These are phyloP conservation scores for Asobara japonica DNA, from an alignment of 1,140 invertebrate genomes.

Conservation along the genomic window DNA sequence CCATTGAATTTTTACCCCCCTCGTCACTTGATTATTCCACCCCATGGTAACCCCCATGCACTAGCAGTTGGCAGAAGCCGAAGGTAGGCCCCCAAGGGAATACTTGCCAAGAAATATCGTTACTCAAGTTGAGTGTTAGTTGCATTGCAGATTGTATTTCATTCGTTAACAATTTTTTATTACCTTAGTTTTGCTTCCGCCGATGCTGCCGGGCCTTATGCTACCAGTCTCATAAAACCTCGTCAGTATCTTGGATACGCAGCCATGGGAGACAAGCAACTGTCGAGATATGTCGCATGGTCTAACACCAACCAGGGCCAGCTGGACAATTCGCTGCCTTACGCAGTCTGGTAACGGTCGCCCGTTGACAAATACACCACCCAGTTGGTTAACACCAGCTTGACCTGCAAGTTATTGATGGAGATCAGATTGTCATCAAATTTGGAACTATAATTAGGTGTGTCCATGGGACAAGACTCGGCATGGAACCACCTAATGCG, in stretches of 20 bases:
- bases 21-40: background rate
- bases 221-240: conserved; percentile 96
- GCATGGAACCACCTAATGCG: too few species aligned
- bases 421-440: background rate
- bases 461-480: too few species aligned
- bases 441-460: too few species aligned
- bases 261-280: conserved; percentile 94
- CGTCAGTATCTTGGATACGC: conserved; percentile 97
- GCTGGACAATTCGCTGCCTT: conserved; percentile 91
- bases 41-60: conserved; percentile 2
- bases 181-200: conserved; percentile 92
- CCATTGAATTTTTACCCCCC: conserved; percentile 14
- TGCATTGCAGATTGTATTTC: background rate
- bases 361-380: conserved; percentile 96
- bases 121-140: background rate
- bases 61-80: conserved; percentile 5
- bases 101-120: conserved; percentile 8
- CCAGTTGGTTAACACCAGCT: conserved; percentile 95
- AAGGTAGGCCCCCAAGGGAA: conserved; percentile 9
- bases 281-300: conserved; percentile 97
- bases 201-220: conserved; percentile 90
- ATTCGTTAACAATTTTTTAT: conserved; percentile 38
- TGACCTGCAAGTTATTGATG: conserved; percentile 74
- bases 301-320: conserved; percentile 89
- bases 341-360: conserved; percentile 93